Evolutionary conservation across 2,113 vertebrate species (phyloP).

Genomic region (Nematolebias whitei): DNA sequence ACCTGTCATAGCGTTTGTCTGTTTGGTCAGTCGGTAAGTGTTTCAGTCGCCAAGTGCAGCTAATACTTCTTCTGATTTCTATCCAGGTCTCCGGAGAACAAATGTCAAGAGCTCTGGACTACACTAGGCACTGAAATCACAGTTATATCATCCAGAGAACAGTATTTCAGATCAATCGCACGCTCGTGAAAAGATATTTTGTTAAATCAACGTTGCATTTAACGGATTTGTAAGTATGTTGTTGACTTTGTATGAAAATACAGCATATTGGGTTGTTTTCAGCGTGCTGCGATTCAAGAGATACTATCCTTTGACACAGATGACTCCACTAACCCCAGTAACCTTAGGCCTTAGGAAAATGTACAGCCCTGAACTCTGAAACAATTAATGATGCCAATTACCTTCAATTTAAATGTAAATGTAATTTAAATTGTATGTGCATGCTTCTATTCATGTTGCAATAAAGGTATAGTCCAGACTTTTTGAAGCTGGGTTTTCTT

Average conservation of each 20-base stretch:
- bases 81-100: slow-evolving; percentile 44
- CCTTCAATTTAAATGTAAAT: slow-evolving; percentile 20
- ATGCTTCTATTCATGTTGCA: not conserved
- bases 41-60: slow-evolving; percentile 67
- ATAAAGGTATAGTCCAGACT: not conserved
- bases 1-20: slow-evolving; percentile 57
- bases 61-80: slow-evolving; percentile 37
- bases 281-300: slow-evolving; percentile 61
- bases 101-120: slow-evolving; percentile 60
- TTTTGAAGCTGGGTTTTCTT: no score
- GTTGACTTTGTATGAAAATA: not conserved
- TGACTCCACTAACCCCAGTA: slow-evolving; percentile 63
- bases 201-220: slow-evolving; percentile 10
- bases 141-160: slow-evolving; percentile 51
- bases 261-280: slow-evolving; percentile 31
- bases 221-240: not conserved
- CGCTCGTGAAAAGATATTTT: slow-evolving; percentile 39
- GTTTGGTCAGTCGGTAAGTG: slow-evolving; percentile 45
- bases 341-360: slow-evolving; percentile 58
- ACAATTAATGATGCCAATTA: slow-evolving; percentile 3
- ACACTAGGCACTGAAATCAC: slow-evolving; percentile 72
- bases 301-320: slow-evolving; percentile 67
- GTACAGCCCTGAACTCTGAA: slow-evolving; percentile 26
- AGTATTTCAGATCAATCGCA: slow-evolving; percentile 71
- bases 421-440: slow-evolving; percentile 7